Evolutionary conservation across 2,113 vertebrate species (phyloP).

Genomic region (Taxidea taxus): DNA sequence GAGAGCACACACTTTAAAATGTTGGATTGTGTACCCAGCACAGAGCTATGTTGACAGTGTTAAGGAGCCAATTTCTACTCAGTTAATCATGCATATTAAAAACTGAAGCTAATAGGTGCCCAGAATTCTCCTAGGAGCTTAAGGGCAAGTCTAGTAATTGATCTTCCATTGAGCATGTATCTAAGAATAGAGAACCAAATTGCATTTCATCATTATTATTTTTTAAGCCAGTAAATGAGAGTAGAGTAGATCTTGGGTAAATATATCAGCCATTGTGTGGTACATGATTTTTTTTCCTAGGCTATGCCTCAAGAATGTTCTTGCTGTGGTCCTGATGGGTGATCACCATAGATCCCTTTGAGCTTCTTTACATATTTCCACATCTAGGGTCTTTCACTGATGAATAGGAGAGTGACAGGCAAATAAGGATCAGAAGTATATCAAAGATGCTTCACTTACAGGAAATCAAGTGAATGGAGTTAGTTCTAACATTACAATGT

Average conservation of each 20-base stretch:
- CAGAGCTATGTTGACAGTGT: background rate
- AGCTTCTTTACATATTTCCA: background rate
- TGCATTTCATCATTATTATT: background rate
- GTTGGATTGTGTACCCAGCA: background rate
- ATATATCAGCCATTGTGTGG: background rate
- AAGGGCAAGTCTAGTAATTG: background rate
- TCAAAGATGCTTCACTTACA: background rate
- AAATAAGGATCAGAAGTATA: background rate
- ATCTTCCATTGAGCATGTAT: background rate
- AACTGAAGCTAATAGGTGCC: background rate
- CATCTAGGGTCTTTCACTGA: background rate
- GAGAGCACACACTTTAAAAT: background rate
- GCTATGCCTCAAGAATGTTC: background rate
- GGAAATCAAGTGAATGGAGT: background rate
- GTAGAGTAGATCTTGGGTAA: background rate
- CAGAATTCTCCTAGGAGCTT: background rate
- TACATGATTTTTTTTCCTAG: background rate
- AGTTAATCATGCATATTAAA: slow-evolving; percentile 3
- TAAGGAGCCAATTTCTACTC: background rate
- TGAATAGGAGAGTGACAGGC: background rate
- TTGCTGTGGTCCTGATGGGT: background rate
- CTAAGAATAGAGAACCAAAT: background rate
- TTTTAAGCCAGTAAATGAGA: background rate
- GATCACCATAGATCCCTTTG: background rate
- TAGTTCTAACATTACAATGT: background rate